A percentile compares a stretch with the other conserved stretches of the same genome.
These are phyloP conservation scores for Tylochromis polylepis DNA, from an alignment of 2,113 vertebrate genomes.

Conservation along the genomic window DNA sequence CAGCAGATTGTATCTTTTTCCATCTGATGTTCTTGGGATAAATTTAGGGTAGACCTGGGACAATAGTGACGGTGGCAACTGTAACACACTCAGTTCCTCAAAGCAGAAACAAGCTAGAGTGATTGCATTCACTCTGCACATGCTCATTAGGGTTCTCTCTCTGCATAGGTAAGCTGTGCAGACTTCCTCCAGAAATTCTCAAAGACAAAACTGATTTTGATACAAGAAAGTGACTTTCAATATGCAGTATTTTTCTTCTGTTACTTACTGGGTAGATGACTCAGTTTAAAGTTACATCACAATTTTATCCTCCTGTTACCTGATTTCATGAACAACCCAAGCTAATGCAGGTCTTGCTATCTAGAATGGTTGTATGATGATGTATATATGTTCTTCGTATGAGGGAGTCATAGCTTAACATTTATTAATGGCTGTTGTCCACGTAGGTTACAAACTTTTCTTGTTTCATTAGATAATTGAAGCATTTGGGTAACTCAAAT, in stretches of 20 bases:
- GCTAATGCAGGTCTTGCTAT: neutral
- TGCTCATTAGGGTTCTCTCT: neutral
- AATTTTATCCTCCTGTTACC: neutral
- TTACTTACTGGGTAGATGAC: neutral
- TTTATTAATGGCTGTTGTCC: neutral
- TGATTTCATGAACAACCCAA: neutral
- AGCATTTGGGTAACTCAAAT: neutral
- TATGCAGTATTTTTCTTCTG: neutral
- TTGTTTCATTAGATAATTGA: neutral
- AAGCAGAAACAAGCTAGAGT: neutral
- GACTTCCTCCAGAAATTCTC: neutral
- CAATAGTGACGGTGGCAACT: neutral
- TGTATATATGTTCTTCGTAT: neutral
- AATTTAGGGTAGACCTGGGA: neutral
- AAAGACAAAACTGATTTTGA: no score
- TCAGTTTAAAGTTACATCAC: neutral
- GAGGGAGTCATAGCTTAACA: neutral
- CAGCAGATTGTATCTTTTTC: neutral
- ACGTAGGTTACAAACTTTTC: neutral
- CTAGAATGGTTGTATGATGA: neutral
- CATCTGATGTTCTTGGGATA: neutral
- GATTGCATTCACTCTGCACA: neutral
- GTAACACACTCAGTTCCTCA: neutral
- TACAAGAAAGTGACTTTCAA: neutral
- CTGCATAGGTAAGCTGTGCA: rapidly evolving